Percentiles rank a stretch among this genome's conserved stretches.
Evolutionary conservation across 2,113 vertebrate genomes (phyloP).

Genomic region (Gnathonemus longibarbis): DNA sequence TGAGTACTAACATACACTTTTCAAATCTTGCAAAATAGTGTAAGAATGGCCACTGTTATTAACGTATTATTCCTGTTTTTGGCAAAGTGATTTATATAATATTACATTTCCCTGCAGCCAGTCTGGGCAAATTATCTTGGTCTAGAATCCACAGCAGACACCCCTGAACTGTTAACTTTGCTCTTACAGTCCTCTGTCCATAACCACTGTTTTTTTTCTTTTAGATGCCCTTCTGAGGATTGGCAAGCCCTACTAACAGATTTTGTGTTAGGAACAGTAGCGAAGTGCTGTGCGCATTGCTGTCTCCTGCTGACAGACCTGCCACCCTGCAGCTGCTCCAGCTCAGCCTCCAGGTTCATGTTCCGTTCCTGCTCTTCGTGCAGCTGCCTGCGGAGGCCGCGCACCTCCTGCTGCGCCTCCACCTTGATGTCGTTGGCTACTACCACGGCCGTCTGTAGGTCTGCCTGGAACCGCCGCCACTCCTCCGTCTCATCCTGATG

Average conservation of each 20-base stretch:
- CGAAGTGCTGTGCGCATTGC: background rate
- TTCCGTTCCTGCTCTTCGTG: constrained; percentile 87
- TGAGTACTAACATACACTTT: background rate
- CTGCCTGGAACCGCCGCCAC: constrained; percentile 90
- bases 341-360: constrained; percentile 71
- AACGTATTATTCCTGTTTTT: background rate
- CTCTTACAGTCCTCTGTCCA: background rate
- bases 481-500: constrained; percentile 86
- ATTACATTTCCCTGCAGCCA: background rate
- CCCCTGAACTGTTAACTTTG: background rate
- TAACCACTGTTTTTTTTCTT: background rate
- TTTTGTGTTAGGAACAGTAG: constrained; percentile 38
- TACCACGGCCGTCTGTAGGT: constrained; percentile 93
- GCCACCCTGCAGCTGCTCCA: constrained; percentile 75
- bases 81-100: background rate
- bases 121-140: background rate
- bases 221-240: constrained; percentile 9
- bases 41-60: background rate
- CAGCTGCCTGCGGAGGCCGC: constrained; percentile 72
- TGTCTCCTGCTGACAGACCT: constrained; percentile 61
- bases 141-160: background rate
- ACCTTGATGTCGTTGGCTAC: constrained; percentile 97
- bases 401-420: constrained; percentile 91
- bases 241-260: constrained; percentile 45
- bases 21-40: background rate